Conservation (phyloP, 1,140 invertebrate genomes). For the Gonioctena quinquepunctata region DNA sequence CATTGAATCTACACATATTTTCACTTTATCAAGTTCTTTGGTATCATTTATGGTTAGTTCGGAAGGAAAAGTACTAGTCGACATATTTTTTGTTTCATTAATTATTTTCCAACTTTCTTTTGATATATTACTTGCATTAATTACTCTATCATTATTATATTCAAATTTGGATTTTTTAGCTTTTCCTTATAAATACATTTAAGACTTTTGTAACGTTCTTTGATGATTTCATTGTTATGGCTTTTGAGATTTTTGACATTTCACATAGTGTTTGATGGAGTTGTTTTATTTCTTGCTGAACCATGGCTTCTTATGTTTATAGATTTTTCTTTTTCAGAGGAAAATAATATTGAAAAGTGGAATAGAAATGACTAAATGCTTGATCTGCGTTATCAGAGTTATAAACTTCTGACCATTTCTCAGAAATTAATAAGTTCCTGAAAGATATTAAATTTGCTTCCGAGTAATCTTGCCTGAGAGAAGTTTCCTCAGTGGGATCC, state of each 20-base stretch:
- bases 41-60: neutral
- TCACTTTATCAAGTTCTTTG: neutral
- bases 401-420: neutral
- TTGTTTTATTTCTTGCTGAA: neutral
- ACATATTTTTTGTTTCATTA: neutral
- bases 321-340: neutral
- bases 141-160: neutral
- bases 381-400: neutral
- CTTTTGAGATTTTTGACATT: neutral
- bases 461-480: neutral
- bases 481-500: neutral
- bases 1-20: neutral
- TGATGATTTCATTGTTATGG: neutral
- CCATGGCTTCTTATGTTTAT: neutral
- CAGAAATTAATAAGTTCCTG: neutral
- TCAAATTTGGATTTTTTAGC: neutral
- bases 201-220: conserved; percentile 2
- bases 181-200: neutral
- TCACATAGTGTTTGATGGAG: neutral
- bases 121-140: neutral
- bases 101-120: neutral
- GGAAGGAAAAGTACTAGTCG: neutral
- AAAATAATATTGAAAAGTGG: neutral
- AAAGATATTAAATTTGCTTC: neutral
- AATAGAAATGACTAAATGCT: neutral